A percentile compares a stretch with the other conserved stretches of the same genome.
Evolutionary conservation across 2,113 vertebrate genomes (phyloP).

Genomic region (Nyctibius bracteatus): DNA sequence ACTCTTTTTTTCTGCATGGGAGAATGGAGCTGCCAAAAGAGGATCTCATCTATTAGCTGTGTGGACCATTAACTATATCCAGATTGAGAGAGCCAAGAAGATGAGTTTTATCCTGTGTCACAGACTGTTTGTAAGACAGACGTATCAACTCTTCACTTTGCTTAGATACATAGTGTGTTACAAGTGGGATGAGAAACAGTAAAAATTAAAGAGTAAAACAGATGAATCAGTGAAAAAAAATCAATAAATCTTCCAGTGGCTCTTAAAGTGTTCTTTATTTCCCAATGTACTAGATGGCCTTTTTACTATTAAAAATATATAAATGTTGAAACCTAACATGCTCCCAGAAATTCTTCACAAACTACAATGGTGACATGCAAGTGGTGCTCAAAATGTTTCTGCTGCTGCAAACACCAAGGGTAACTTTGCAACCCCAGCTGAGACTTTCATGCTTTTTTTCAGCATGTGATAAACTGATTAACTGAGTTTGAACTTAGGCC

Average conservation of each 20-base stretch:
- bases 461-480: background rate
- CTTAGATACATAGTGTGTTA: background rate
- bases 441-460: background rate
- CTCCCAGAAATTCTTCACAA: background rate
- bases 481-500: background rate
- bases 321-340: background rate
- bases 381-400: background rate
- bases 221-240: background rate
- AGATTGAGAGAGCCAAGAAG: background rate
- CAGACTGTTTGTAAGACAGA: background rate
- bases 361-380: background rate
- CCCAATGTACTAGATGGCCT: background rate
- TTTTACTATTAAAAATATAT: background rate
- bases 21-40: background rate
- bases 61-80: background rate
- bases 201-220: background rate
- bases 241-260: background rate
- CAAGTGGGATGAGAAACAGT: background rate
- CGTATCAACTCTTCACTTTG: rapidly evolving
- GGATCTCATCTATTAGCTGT: background rate
- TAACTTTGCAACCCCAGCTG: background rate
- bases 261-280: background rate
- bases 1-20: background rate
- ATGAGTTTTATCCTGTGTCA: background rate
- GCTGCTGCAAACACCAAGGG: background rate